A percentile compares a stretch with the other conserved stretches of the same genome.
phyloP scores from a whole-genome alignment of 1,140 invertebrate species.

The Drosophila navojoa region DNA sequence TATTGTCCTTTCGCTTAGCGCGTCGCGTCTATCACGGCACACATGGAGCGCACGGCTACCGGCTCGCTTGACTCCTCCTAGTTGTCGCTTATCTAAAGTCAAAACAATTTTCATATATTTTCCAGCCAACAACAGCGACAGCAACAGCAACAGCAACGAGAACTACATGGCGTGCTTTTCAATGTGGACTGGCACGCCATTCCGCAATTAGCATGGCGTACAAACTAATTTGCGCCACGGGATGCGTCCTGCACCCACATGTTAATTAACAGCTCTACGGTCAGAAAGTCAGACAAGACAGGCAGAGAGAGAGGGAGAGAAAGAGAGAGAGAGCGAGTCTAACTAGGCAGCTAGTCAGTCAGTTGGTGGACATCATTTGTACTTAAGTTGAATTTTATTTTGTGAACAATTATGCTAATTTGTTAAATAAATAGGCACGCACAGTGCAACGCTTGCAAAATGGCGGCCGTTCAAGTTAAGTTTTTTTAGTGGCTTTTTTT shows the following conservation, averaged over 20 bases:
- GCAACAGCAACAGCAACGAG: conserved; percentile 17
- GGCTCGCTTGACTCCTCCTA: conserved; percentile 36
- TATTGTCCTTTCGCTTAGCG: conserved; percentile 68
- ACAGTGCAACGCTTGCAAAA: conserved; percentile 51
- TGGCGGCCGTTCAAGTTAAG: conserved; percentile 76
- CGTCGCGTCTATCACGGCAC: conserved; percentile 73
- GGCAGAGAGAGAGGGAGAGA: background rate
- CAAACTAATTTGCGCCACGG: conserved; percentile 82
- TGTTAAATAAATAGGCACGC: conserved; percentile 82
- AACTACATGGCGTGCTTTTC: conserved; percentile 57
- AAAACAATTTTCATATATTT: conserved; percentile 83
- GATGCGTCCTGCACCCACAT: conserved; percentile 70
- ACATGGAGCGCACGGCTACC: conserved; percentile 8
- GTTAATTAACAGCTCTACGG: conserved; percentile 72
- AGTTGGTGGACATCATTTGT: conserved; percentile 70
- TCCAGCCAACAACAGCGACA: conserved; percentile 33
- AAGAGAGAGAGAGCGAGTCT: background rate
- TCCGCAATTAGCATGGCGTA: conserved; percentile 81
- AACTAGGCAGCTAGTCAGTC: background rate
- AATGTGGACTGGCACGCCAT: conserved; percentile 71
- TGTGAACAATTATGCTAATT: conserved; percentile 83
- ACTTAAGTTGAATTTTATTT: conserved; percentile 83
- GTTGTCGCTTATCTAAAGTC: conserved; percentile 82
- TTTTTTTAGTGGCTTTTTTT: conserved; percentile 74
- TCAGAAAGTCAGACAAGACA: background rate